Evolutionary conservation across 1,140 invertebrate genomes (phyloP).

Genomic region (Parasteatoda tepidariorum): DNA sequence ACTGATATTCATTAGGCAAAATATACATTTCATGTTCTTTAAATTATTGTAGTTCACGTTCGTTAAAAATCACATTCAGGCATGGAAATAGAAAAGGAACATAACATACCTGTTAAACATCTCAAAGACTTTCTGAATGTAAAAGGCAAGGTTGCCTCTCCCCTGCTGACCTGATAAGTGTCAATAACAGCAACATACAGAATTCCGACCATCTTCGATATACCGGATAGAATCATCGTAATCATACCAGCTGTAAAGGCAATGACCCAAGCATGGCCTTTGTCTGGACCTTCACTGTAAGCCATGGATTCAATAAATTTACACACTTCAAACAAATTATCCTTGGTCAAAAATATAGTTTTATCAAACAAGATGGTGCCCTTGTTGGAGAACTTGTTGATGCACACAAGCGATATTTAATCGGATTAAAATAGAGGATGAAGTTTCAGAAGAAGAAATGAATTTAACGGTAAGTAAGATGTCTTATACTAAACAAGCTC

Average conservation of each 20-base stretch:
- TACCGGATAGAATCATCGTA: constrained; percentile 51
- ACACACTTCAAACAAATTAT: no score
- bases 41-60: no score
- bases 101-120: constrained; percentile 38
- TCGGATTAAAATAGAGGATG: no score
- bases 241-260: constrained; percentile 31
- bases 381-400: not conserved
- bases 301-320: not conserved
- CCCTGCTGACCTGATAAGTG: constrained; percentile 22
- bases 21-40: no score
- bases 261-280: constrained; percentile 48
- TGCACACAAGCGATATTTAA: no score
- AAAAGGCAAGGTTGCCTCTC: constrained; percentile 42
- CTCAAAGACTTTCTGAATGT: constrained; percentile 44
- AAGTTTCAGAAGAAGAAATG: no score
- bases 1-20: no score
- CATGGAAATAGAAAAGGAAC: no score
- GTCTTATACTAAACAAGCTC: no score
- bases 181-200: constrained; percentile 51
- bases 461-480: no score
- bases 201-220: constrained; percentile 55
- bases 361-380: not conserved
- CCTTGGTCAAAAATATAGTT: no score
- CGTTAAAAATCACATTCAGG: no score
- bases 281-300: constrained; percentile 45